Conservation (phyloP, 2,113 vertebrate species). For the Cyprinodon variegatus region DNA sequence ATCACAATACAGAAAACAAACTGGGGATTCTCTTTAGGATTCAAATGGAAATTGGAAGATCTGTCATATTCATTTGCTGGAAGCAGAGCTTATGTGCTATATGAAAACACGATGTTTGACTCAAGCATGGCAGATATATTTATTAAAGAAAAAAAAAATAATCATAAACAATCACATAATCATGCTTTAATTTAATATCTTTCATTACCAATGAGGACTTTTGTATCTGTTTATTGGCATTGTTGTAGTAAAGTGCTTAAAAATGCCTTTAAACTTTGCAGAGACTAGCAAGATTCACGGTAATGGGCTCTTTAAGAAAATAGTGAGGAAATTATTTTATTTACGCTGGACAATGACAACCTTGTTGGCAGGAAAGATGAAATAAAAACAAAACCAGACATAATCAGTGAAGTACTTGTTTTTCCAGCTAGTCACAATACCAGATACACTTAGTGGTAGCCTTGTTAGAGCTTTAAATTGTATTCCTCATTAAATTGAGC, state of each 20-base stretch:
- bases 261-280: not conserved
- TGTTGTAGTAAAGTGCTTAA: not conserved
- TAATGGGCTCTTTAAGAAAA: not conserved
- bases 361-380: not conserved
- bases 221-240: not conserved
- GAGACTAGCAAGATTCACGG: not conserved
- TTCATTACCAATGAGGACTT: not conserved
- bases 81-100: not conserved
- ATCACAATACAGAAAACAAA: constrained; percentile 20
- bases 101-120: not conserved
- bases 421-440: not conserved
- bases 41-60: constrained; percentile 28
- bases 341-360: not conserved
- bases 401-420: not conserved
- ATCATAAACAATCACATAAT: no score
- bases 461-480: not conserved
- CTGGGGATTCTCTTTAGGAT: constrained; percentile 32
- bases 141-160: not conserved
- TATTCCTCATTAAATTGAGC: not conserved
- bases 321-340: not conserved
- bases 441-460: not conserved
- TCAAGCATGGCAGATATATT: constrained; percentile 1
- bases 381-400: not conserved
- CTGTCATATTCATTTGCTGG: constrained; percentile 32
- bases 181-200: not conserved